Percentiles rank a stretch among this genome's conserved stretches.
Evolutionary conservation across 2,797 vertebrate genomes (phyloP).

Genomic region (Synaphobranchus kaupii): DNA sequence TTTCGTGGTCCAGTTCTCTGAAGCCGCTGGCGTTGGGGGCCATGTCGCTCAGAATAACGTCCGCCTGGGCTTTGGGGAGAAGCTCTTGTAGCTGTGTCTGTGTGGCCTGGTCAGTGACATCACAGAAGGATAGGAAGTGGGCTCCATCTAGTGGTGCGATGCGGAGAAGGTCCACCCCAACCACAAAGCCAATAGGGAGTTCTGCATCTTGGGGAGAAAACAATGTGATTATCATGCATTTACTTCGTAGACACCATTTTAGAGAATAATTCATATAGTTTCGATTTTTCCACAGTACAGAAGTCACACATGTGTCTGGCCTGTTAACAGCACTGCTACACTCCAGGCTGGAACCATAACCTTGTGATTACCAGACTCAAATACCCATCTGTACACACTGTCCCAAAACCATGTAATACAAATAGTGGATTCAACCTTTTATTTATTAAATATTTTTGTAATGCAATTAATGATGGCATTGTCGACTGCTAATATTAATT

Average conservation of each 20-base stretch:
- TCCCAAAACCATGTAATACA: background rate
- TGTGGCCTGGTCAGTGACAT: constrained; percentile 73
- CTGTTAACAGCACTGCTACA: background rate
- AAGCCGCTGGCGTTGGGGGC: constrained; percentile 91
- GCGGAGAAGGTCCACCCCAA: constrained; percentile 85
- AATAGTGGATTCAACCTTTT: background rate
- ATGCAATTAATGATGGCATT: background rate
- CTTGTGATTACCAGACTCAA: background rate
- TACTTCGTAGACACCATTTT: background rate
- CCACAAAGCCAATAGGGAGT: constrained; percentile 76
- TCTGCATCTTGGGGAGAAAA: constrained; percentile 68
- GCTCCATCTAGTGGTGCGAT: constrained; percentile 84
- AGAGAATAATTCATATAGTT: background rate
- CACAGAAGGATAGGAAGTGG: constrained; percentile 77
- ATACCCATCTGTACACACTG: background rate
- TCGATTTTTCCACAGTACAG: background rate
- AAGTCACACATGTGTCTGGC: background rate
- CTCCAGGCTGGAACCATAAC: background rate
- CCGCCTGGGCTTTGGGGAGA: constrained; percentile 77
- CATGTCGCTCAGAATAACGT: constrained; percentile 92
- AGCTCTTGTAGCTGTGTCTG: constrained; percentile 69
- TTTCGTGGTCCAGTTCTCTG: constrained; percentile 87
- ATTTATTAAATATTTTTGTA: background rate
- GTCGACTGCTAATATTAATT: background rate
- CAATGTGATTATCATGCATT: background rate